These are phyloP conservation scores for Cherax quadricarinatus DNA, from an alignment of 1,140 invertebrate genomes.

Conservation along the genomic window DNA sequence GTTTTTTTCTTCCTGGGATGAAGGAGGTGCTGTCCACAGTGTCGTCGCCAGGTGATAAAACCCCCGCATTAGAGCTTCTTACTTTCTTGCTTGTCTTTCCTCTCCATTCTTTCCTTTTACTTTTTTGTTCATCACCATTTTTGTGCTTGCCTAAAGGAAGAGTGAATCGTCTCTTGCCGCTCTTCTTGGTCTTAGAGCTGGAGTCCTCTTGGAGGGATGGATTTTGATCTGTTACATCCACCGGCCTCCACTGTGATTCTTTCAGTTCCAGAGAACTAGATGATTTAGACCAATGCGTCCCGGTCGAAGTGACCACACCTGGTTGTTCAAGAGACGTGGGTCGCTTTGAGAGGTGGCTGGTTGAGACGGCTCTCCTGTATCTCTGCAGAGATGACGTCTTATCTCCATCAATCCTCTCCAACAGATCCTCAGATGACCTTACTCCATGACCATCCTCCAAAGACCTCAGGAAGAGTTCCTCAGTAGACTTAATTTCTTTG, in stretches of 20 bases:
- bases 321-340: neutral
- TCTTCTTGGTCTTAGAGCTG: neutral
- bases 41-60: neutral
- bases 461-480: neutral
- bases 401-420: neutral
- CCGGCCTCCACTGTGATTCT: neutral
- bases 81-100: neutral
- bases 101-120: slow-evolving; percentile 1
- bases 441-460: neutral
- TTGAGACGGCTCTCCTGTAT: neutral
- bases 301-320: neutral
- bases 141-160: neutral
- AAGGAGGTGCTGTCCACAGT: neutral
- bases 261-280: neutral
- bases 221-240: neutral
- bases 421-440: neutral
- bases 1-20: no score
- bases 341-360: neutral
- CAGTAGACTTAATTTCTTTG: neutral
- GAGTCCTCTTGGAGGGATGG: neutral
- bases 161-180: neutral
- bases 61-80: neutral
- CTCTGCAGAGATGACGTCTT: neutral
- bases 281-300: neutral
- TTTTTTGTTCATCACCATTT: neutral